A percentile compares a stretch with the other conserved stretches of the same genome.
These are phyloP conservation scores for Aphidius colemani DNA, from an alignment of 2,888 invertebrate genomes.

Conservation along the genomic window DNA sequence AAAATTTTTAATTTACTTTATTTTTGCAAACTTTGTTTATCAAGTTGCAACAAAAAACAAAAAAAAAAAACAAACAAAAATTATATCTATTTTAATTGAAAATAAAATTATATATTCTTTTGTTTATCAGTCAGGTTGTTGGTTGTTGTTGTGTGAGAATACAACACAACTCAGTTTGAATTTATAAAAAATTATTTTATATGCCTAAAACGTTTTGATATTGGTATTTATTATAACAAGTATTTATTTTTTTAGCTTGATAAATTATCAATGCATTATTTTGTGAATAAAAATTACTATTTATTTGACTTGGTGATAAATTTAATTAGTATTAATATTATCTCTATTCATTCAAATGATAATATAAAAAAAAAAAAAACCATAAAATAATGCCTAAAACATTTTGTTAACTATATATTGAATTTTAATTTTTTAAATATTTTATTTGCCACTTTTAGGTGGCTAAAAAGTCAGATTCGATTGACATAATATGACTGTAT, in stretches of 20 bases:
- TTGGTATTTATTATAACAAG: too few relatives aligned
- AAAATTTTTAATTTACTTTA: slow-evolving; percentile 35
- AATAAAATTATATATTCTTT: neutral
- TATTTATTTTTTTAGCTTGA: too few relatives aligned
- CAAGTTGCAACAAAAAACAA: slow-evolving; percentile 17
- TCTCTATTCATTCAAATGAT: too few relatives aligned
- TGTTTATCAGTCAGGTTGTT: neutral
- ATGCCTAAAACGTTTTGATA: too few relatives aligned
- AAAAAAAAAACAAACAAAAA: slow-evolving; percentile 6
- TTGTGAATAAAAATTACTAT: too few relatives aligned
- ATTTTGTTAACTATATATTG: too few relatives aligned
- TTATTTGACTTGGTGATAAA: too few relatives aligned
- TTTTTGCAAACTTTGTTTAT: neutral
- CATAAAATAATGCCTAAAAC: too few relatives aligned
- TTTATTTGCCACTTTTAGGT: neutral
- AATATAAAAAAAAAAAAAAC: too few relatives aligned
- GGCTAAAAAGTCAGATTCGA: neutral
- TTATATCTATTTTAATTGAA: neutral
- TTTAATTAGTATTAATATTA: too few relatives aligned
- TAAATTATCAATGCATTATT: too few relatives aligned
- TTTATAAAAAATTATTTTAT: neutral
- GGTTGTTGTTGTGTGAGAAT: neutral
- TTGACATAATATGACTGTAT: slow-evolving; percentile 5
- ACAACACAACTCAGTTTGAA: slow-evolving; percentile 1
- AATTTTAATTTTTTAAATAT: slow-evolving; percentile 21